Conservation (phyloP, 2,797 vertebrate genomes). For the Ptychobarbus kaznakovi region DNA sequence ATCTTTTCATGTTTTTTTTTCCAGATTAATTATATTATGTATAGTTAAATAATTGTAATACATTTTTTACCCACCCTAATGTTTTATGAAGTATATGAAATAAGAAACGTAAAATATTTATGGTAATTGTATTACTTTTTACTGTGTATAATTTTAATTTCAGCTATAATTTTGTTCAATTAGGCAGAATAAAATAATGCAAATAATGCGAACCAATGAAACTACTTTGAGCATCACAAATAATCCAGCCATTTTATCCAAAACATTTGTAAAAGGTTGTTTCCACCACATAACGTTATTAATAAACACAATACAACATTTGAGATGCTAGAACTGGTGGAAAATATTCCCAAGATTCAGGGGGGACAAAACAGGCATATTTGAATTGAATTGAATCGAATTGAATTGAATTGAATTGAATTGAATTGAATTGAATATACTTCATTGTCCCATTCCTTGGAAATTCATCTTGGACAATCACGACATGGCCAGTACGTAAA, state of each 20-base stretch:
- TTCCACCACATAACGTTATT: background rate
- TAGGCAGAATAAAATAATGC: background rate
- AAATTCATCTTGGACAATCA: no score
- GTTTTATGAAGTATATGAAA: background rate
- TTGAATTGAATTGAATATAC: no score
- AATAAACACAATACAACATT: background rate
- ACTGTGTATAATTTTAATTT: background rate
- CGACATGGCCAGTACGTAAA: background rate
- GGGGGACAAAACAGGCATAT: background rate
- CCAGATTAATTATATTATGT: no score
- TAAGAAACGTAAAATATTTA: background rate
- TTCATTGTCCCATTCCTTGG: no score
- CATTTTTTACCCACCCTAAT: background rate
- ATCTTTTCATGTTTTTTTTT: background rate
- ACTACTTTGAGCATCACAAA: background rate
- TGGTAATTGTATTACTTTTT: background rate
- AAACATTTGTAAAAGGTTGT: background rate
- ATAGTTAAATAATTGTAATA: background rate
- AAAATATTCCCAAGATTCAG: background rate
- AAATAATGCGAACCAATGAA: background rate
- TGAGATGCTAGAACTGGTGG: background rate
- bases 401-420: no score
- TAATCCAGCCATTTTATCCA: background rate
- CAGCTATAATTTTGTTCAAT: background rate
- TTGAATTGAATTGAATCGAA: no score